Percentiles rank a stretch among this genome's conserved stretches.
Conservation (phyloP, 1,140 invertebrate genomes). For the Papilio machaon region DNA sequence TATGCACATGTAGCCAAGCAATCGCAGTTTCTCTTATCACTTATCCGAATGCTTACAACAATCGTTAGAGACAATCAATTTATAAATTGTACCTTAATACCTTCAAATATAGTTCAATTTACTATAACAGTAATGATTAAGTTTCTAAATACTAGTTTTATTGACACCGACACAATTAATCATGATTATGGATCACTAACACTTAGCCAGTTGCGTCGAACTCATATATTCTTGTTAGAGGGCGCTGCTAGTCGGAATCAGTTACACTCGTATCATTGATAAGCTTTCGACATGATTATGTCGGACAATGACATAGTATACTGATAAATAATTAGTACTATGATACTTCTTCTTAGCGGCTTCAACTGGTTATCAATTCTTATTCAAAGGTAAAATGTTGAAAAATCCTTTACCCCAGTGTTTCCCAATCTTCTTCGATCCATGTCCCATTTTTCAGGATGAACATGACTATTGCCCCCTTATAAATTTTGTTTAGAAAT, state of each 20-base stretch:
- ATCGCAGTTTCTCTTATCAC: conserved; percentile 10
- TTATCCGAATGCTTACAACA: conserved; percentile 21
- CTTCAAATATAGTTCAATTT: neutral
- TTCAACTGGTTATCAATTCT: too few species aligned
- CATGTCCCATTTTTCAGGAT: too few species aligned
- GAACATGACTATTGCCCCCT: too few species aligned
- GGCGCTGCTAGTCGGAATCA: conserved; percentile 6
- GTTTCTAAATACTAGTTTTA: conserved; percentile 35
- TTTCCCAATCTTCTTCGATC: too few species aligned
- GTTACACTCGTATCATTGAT: conserved; percentile 13
- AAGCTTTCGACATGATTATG: neutral
- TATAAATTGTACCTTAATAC: neutral
- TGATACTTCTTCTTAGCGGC: too few species aligned
- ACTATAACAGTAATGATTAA: conserved; percentile 7
- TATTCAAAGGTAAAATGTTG: too few species aligned
- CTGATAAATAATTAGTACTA: neutral
- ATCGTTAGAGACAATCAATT: neutral
- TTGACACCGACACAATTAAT: conserved; percentile 12
- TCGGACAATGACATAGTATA: neutral
- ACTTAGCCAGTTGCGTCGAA: neutral
- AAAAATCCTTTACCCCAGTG: too few species aligned
- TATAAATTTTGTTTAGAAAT: too few species aligned
- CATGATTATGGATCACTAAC: conserved; percentile 33
- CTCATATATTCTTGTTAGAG: conserved; percentile 33
- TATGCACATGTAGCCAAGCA: neutral